Base-by-base conservation (phyloP, 1,140 invertebrate species). In the Globodera rostochiensis region DNA sequence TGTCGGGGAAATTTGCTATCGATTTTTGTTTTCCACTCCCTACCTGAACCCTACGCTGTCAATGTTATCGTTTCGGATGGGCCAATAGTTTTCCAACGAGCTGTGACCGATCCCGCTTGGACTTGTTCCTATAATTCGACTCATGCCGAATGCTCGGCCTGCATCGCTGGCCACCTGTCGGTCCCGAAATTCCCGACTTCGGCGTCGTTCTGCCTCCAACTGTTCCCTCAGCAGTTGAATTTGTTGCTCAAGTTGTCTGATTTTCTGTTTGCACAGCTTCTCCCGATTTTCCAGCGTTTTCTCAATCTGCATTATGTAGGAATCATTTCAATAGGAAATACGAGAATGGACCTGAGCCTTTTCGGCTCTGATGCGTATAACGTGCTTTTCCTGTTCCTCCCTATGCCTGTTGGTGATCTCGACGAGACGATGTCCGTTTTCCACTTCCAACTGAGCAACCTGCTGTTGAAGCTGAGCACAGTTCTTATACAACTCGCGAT, bases 381-480 rank as follows among this genome's bases (percentile, higher is more conserved):
- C 76, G 79, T 90, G 88, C 66, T 84, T 80, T 74, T 89, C 88
- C 80, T 89, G 88, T 77, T 89, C 88, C 78, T 89, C 88, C 50
- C 89, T 79, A 71, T 89, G 88, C 70, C 86, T 84, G 74, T 86
- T 89, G 13, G 88, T 90, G 36, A 89, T 80, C 57, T 89, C 88
- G 11, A 89, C 67, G 50, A 89, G 88, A 69, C 88, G 80, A 81
- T 90, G 90, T 7, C 88, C 88, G 75, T 89, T 89, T 46, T 89
- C 88, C 88, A 89, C 90, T 80, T 89, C 88, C 25, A 89, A 80
- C 70, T 89, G 88, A 6, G 88, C 88, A 57, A 89, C 89, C 74
- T 89, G 88, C 69, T 89, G 88, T 71, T 89, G 88, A 21, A 89
- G 80, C 80, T 89, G 88, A 13, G 88, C 87, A 80, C 88, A 89